Conservation (phyloP, 2,797 vertebrate species). For the Halcyon chelicuti region DNA sequence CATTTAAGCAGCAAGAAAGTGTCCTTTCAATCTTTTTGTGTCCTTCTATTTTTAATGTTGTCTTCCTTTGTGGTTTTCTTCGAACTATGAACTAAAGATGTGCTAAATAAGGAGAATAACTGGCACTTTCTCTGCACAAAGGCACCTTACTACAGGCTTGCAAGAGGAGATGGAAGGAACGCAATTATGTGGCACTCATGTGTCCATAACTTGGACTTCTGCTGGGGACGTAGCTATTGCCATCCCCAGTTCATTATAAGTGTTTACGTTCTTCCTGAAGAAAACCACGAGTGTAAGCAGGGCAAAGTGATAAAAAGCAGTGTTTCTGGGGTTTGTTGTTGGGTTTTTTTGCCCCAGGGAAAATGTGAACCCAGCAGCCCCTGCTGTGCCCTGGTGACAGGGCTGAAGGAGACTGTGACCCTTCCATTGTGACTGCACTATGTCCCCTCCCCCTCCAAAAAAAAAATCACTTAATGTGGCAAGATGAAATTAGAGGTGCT, state of each 20-base stretch:
- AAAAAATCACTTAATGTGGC: not conserved
- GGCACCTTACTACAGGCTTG: not conserved
- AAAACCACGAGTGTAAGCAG: not conserved
- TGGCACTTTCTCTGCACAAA: not conserved
- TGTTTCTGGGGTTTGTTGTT: not conserved
- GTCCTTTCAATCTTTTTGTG: not conserved
- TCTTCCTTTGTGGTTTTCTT: not conserved
- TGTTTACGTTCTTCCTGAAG: not conserved
- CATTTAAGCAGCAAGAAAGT: not conserved
- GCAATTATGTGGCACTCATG: too few species aligned
- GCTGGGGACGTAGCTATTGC: not conserved
- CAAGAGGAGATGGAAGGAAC: not conserved
- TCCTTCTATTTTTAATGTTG: not conserved
- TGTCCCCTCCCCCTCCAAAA: fast-evolving
- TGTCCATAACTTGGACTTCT: not conserved
- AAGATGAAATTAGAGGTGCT: not conserved
- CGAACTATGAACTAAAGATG: not conserved
- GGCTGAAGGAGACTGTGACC: not conserved
- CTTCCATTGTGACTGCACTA: fast-evolving
- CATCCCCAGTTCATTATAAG: not conserved
- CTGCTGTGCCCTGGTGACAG: not conserved
- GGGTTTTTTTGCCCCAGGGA: not conserved
- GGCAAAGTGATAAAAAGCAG: not conserved
- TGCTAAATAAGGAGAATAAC: not conserved
- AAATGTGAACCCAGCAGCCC: not conserved